Evolutionary conservation across 2,888 invertebrate species (phyloP).

Genomic region (Pheosia gnoma): DNA sequence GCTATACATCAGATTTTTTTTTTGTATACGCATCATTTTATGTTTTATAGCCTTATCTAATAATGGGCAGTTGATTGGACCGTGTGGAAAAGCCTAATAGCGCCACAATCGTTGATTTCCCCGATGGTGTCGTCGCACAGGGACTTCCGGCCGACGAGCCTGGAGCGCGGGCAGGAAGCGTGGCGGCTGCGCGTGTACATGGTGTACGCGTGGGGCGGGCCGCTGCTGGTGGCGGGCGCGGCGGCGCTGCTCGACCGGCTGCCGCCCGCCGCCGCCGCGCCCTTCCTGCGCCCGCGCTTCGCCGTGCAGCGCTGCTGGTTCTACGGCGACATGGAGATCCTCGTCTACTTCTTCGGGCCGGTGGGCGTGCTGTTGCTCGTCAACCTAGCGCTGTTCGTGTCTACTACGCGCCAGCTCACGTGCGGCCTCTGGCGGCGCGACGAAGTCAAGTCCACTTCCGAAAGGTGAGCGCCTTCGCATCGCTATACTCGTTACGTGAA

Average conservation of each 20-base stretch:
- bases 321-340: constrained; percentile 91
- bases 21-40: no score
- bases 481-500: background rate
- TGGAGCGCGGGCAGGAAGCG: constrained; percentile 93
- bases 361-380: constrained; percentile 90
- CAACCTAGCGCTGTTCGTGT: constrained; percentile 91
- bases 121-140: constrained; percentile 66
- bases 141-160: constrained; percentile 92
- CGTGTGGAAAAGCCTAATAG: no score
- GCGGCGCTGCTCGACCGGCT: constrained; percentile 90
- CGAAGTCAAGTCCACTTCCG: constrained; percentile 91
- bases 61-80: no score
- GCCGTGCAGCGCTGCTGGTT: constrained; percentile 93
- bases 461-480: constrained; percentile 53
- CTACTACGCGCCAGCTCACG: constrained; percentile 92
- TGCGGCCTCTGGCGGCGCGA: constrained; percentile 95
- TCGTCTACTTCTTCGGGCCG: constrained; percentile 94
- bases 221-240: constrained; percentile 89
- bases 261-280: constrained; percentile 79
- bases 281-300: constrained; percentile 90
- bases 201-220: constrained; percentile 94
- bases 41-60: no score
- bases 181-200: constrained; percentile 91
- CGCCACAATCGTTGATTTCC: background rate
- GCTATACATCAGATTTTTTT: no score